Evolutionary conservation across 2,797 vertebrate species (phyloP), one percentile per base, ranked within the genome.

Genomic region (Eulemur mongoz): DNA sequence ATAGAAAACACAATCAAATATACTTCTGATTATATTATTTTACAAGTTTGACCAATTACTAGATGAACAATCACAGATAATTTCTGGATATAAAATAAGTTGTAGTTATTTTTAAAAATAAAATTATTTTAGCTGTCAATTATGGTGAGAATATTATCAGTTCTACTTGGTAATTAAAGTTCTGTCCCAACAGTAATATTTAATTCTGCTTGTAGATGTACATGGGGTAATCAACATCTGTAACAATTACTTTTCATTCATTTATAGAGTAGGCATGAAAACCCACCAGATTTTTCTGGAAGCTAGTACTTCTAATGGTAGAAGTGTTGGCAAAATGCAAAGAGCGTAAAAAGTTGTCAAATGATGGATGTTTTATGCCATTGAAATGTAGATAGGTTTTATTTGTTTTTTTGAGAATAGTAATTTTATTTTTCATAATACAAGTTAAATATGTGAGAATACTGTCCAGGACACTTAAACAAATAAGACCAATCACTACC

Each of bases 41-140:
- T 32, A 73, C 92, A 95, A 3, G 70, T 78, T 87, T 75, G 76
- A 97, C n/a, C 45, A 70, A 50, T 85, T 76, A 75, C 57, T 96
- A 72, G 91, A 30, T 84, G 59, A 96, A 88, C 43, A 17, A 65
- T 61, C 13, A 54, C 22, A 87, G 8, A 69, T 69, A 75, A 73
- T 79, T 82, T 94, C 13, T 83, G 43, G 20, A 1, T 65, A 27
- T 76, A 81, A 93, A 52, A 85, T 30, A 50, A 79, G 81, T 69
- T 61, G 1, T n/a, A 89, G 23, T 0, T 54, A 67, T 59, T 88
- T 87, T 70, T 52, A 30, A 70, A 83, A 85, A n/a, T 12, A 5
- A 35, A 76, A 70, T 7, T 61, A 81, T 43, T 88, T 96, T 54
- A 86, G 32, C 32, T 76, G 0, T 59, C 32, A 83, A 80, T 92